Base-by-base conservation (phyloP, 2,888 invertebrate genomes). In the Sisyra nigra region DNA sequence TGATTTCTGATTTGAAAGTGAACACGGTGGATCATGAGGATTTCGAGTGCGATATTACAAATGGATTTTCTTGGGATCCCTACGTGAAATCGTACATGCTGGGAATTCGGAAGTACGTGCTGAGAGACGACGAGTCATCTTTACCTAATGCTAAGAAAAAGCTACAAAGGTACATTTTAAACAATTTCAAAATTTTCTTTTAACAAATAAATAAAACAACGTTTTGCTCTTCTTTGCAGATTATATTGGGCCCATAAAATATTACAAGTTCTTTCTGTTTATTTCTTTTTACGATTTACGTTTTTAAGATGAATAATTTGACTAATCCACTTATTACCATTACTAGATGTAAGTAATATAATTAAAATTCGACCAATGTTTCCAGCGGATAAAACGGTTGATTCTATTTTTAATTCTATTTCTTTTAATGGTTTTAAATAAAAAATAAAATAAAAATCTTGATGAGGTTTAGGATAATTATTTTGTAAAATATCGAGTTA, bases 11-110 rank as follows among this genome's bases (percentile, higher is more conserved):
- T 35, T 69, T 73, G 0, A 62, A 61, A 18, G 18, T 38, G 11
- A 54, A 53, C 0, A 61, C 69, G 48, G 65, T 64, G 13, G 80
- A 79, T 49, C 63, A 67, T 1, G 60, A 66, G 39, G 62, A 66
- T 19, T 85, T 85, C 58, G 64, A 82, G 37, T 50, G 55, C 9
- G 44, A 49, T 15, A 44, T 48, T 8, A 59, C 62, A 1, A 68
- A 68, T 3, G 64, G 68, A 13, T 67, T 89, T 45, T 67, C 80
- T 49, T 93, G 92, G 84, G 77, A 84, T 39, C 61, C 70, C 0
- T 93, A 91, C 53, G 70, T 91, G 13, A 76, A 80, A 29, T 71
- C 76, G 8, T 92, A 89, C 53, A 76, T 87, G 62, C 65, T 86
- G 49, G 93, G 92, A 0, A 85, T 91, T 35, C 70, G 91, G 45